phyloP scores from a whole-genome alignment of 2,113 vertebrate genomes.

The Tachuris rubrigastra region DNA sequence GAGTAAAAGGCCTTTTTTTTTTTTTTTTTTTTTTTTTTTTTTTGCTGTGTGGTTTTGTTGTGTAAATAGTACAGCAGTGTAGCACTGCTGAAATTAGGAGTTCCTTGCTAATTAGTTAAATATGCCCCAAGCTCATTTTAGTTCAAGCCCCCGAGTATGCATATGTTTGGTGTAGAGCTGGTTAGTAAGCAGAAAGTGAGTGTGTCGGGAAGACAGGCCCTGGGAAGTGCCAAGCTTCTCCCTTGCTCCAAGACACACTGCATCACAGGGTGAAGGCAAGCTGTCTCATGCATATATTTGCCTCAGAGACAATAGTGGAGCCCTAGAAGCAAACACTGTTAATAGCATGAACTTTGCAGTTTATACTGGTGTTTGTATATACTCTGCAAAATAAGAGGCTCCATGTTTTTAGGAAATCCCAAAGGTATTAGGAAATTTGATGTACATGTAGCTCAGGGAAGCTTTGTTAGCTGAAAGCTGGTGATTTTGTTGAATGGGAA shows the following conservation, averaged over 20 bases:
- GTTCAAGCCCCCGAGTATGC: background rate
- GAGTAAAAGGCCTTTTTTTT: background rate
- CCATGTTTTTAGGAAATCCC: background rate
- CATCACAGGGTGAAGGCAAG: background rate
- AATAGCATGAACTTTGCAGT: background rate
- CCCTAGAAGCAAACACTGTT: background rate
- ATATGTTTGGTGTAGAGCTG: background rate
- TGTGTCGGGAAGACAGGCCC: background rate
- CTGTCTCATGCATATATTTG: background rate
- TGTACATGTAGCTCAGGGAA: background rate
- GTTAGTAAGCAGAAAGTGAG: background rate
- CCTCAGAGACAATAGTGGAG: background rate
- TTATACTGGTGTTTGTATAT: background rate
- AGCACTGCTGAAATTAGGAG: background rate
- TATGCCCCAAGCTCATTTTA: background rate
- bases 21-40: background rate
- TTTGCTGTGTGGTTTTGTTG: background rate
- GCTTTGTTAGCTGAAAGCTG: background rate
- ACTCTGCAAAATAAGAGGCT: background rate
- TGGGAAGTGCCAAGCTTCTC: background rate
- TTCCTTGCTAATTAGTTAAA: background rate
- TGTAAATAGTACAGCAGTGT: background rate
- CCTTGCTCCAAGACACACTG: fast-evolving
- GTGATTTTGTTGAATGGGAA: background rate
- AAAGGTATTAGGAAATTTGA: background rate